Conservation (phyloP, 1,140 invertebrate species). For the Scaptomyza graminum region DNA sequence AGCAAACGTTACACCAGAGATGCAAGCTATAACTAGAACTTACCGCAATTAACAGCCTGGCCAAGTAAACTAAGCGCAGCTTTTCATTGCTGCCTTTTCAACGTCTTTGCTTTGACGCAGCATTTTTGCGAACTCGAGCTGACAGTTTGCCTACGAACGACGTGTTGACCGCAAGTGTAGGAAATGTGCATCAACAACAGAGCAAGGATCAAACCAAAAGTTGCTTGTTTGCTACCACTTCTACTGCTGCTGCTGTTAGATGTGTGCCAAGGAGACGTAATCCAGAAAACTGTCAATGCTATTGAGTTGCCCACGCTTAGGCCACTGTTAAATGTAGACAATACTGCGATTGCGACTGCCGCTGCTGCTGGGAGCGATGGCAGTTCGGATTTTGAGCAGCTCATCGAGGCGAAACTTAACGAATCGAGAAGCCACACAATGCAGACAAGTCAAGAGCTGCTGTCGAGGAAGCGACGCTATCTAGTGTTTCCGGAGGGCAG, state of each 20-base stretch:
- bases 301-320: slow-evolving; percentile 39
- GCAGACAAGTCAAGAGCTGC: slow-evolving; percentile 61
- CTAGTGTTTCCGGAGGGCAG: slow-evolving; percentile 91
- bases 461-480: slow-evolving; percentile 89
- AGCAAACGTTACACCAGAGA: slow-evolving; percentile 44
- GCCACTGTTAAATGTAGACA: slow-evolving; percentile 39
- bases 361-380: slow-evolving; percentile 12
- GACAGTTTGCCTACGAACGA: slow-evolving; percentile 65
- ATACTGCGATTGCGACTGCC: background rate
- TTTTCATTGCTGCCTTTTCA: slow-evolving; percentile 22
- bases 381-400: slow-evolving; percentile 58
- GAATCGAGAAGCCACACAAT: slow-evolving; percentile 51
- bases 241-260: slow-evolving; percentile 2
- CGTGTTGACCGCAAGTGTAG: slow-evolving; percentile 56
- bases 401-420: slow-evolving; percentile 70
- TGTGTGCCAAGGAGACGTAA: slow-evolving; percentile 27
- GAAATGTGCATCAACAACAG: slow-evolving; percentile 54
- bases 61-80: slow-evolving; percentile 38
- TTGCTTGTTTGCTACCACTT: slow-evolving; percentile 21
- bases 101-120: slow-evolving; percentile 27
- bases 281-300: slow-evolving; percentile 37
- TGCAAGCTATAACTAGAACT: slow-evolving; percentile 21
- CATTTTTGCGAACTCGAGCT: slow-evolving; percentile 32
- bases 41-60: slow-evolving; percentile 65
- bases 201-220: slow-evolving; percentile 20